These are phyloP conservation scores for Ochropacha duplaris DNA, from an alignment of 2,888 invertebrate species.

Conservation along the genomic window DNA sequence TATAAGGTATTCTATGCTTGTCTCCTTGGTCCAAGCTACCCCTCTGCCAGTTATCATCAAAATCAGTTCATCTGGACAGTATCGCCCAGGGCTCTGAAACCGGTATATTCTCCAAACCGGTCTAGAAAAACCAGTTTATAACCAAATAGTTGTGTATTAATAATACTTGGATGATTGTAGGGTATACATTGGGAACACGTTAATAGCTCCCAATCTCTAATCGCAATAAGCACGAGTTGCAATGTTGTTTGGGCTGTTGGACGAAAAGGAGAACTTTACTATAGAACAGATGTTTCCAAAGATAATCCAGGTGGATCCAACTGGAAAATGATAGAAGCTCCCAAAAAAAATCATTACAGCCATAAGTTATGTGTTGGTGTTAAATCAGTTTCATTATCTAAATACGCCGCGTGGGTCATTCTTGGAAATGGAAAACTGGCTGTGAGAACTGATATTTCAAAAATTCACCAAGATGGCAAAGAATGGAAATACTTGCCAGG, in stretches of 20 bases:
- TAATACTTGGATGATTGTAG: constrained; percentile 57
- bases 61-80: no score
- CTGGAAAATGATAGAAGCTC: constrained; percentile 91
- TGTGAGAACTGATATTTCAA: constrained; percentile 89
- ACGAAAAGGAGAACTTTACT: constrained; percentile 92
- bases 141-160: constrained; percentile 7
- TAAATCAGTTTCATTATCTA: constrained; percentile 89
- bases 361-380: constrained; percentile 74
- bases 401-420: constrained; percentile 90
- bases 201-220: constrained; percentile 90
- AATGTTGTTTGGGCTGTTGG: constrained; percentile 93
- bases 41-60: no score
- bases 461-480: constrained; percentile 90
- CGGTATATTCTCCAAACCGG: no score
- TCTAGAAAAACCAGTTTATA: no score
- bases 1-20: no score
- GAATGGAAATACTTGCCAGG: constrained; percentile 88
- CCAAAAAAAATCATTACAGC: constrained; percentile 57
- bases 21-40: no score
- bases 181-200: constrained; percentile 91
- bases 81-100: no score
- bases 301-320: constrained; percentile 86
- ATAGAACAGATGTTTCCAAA: constrained; percentile 88
- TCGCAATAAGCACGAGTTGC: constrained; percentile 88
- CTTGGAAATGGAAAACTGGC: constrained; percentile 88